Evolutionary conservation across 30 jellyfish, hydroid and myxozoan genomes (phyloP), one percentile per base, ranked within the genome.

Genomic region (Rhopilema esculentum): DNA sequence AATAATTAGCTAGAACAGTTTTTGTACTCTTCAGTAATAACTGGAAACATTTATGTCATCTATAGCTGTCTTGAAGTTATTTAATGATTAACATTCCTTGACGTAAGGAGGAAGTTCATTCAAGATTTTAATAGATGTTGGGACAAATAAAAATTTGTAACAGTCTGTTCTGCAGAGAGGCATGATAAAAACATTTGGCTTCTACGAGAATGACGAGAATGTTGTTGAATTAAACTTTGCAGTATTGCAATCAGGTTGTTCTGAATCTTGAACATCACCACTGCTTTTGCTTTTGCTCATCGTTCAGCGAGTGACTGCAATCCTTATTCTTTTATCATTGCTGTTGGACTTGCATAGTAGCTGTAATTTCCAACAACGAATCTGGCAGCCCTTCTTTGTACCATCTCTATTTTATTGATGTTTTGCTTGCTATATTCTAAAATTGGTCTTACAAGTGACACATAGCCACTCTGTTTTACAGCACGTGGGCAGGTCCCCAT

Each of bases 371-470:
- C 66, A 26, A 27, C 66, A 40, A 80, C 72, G 82, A 64, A 80
- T 30, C 81, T 65, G 73, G 82, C 90, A 64, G 90, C 90, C 73
- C 82, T 80, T 49, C 90, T 80, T 67, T 80, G 90, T 30, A 80
- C 72, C 82, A 64, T 65, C 72, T 80, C 82, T 2, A 80, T 31
- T n/a, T 9, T 80, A 65, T 82, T 66, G 61, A 82, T 9, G 52
- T 82, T 82, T 82, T 67, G 32, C 77, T 66, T 49, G 83, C 77
- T 29, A 67, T 25, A 80, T 48, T 75, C 85, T 49, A 80, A 61
- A 78, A 78, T 62, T 49, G 76, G 91, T 68, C 91, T 30, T 30
- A 62, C 77, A 52, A 52, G 77, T 52, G 88, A 1, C 0, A 62
- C 64, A 52, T 25, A 63, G 71, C 82, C 63, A 67, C 82, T 29